These are phyloP conservation scores for Drosophila flavopinicola DNA, from an alignment of 2,888 invertebrate species.

Conservation along the genomic window DNA sequence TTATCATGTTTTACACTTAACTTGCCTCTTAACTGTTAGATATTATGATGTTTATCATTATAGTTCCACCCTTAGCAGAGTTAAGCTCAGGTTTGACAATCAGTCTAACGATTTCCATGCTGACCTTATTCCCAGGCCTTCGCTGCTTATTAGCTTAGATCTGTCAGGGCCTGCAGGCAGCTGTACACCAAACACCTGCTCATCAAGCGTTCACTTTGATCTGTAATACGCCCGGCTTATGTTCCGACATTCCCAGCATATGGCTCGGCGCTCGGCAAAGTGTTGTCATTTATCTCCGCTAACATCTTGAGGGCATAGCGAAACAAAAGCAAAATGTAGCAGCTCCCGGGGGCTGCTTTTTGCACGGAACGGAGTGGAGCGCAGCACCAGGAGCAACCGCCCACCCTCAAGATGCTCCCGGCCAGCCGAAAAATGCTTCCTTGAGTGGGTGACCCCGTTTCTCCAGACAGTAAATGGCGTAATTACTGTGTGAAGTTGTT, in stretches of 20 bases:
- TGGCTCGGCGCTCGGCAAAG: constrained; percentile 58
- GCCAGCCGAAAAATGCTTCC: constrained; percentile 64
- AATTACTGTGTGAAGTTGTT: constrained; percentile 77
- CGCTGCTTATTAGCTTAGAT: constrained; percentile 61
- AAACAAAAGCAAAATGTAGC: constrained; percentile 49
- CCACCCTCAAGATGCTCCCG: constrained; percentile 7
- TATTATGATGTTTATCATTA: constrained; percentile 7
- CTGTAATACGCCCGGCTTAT: constrained; percentile 55
- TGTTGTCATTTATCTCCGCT: constrained; percentile 77
- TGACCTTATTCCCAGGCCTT: constrained; percentile 39
- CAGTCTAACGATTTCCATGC: constrained; percentile 11
- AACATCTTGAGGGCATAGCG: constrained; percentile 67
- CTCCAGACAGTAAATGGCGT: constrained; percentile 76
- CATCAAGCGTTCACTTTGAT: constrained; percentile 67
- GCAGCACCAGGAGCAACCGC: constrained; percentile 4
- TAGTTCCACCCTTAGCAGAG: constrained; percentile 23
- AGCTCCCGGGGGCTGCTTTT: constrained; percentile 32
- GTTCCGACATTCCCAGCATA: constrained; percentile 40
- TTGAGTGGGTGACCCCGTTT: constrained; percentile 75
- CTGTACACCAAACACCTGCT: constrained; percentile 51
- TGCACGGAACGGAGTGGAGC: constrained; percentile 3
- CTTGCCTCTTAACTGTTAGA: background rate
- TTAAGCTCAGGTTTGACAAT: constrained; percentile 8
- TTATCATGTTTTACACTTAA: constrained; percentile 3
- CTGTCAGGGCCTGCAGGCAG: constrained; percentile 41